Base-by-base conservation (phyloP, 2,888 invertebrate species). In the Andricus quercusramuli region DNA sequence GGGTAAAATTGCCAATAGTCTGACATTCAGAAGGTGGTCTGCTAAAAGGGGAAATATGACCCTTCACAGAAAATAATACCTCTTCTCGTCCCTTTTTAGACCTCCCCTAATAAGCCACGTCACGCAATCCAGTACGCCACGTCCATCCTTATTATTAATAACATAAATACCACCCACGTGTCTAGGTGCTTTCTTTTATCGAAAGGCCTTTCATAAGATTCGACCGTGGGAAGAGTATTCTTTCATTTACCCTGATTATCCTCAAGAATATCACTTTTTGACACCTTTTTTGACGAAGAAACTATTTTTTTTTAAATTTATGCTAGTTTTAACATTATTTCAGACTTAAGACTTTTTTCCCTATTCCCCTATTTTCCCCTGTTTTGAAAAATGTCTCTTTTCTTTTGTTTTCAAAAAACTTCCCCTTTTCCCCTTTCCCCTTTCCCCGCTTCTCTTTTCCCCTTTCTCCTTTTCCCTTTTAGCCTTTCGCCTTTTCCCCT, bases 71-170 rank as follows among this genome's bases (percentile, higher is more conserved):
- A 74, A 22, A 64, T 29, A 64, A 64, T 64, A 64, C 17, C 29
- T 81, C 80, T 81, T 82, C 80, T 83, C 62, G 80, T 65, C 78
- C 77, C 74, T 79, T 82, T 82, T 80, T 85, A 86, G 86, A 85
- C 86, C 86, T 83, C 84, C 86, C 84, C 83, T 88, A 89, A 89
- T 87, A 87, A 88, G 83, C 84, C 79, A 82, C 86, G 89, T 90
- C 90, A 89, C 90, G 90, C 89, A 78, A 90, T 83, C 84, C 82
- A 62, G 82, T 82, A 84, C 82, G 80, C 80, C 74, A 77, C 79
- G 82, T 85, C 85, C 86, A 83, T 85, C 84, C 81, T 87, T 88
- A 87, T 88, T 88, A 87, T 89, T 89, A 84, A 82, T 83, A 81
- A 81, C 77, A 85, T 83, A 85, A 87, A 87, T 86, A 86, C 87